Conservation (phyloP, 2,797 vertebrate genomes). For the Clarias pachynema region DNA sequence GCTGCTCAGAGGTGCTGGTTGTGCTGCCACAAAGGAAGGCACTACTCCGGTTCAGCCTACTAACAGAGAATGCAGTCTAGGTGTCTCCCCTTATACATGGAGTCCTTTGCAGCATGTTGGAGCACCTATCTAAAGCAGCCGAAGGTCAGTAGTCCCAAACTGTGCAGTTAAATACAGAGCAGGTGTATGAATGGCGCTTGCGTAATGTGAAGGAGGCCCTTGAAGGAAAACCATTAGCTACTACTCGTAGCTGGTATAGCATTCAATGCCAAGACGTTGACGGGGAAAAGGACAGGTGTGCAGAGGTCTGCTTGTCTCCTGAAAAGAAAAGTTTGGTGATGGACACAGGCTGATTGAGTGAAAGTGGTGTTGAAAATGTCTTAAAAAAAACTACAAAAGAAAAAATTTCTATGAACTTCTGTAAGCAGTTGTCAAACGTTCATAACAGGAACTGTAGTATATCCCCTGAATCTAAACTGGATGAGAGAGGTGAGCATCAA, state of each 20-base stretch:
- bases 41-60: conserved; percentile 36
- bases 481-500: conserved; percentile 52
- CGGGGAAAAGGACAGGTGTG: neutral
- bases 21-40: conserved; percentile 39
- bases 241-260: conserved; percentile 23
- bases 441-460: conserved; percentile 37
- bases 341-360: conserved; percentile 31
- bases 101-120: conserved; percentile 37
- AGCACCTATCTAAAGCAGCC: conserved; percentile 34
- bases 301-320: conserved; percentile 19
- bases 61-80: neutral
- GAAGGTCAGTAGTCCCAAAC: conserved; percentile 23
- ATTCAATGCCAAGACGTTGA: neutral
- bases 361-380: conserved; percentile 41
- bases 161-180: conserved; percentile 30
- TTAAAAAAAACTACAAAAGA: conserved; percentile 36
- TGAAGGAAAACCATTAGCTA: conserved; percentile 20
- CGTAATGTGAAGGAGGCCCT: conserved; percentile 31
- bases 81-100: neutral
- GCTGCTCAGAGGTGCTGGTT: conserved; percentile 27
- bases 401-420: conserved; percentile 47
- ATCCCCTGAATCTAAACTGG: conserved; percentile 48
- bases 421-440: conserved; percentile 49
- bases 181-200: conserved; percentile 38
- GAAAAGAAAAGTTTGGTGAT: conserved; percentile 7